These are phyloP conservation scores for Limenitis camilla DNA, from an alignment of 2,888 invertebrate genomes.

Conservation along the genomic window DNA sequence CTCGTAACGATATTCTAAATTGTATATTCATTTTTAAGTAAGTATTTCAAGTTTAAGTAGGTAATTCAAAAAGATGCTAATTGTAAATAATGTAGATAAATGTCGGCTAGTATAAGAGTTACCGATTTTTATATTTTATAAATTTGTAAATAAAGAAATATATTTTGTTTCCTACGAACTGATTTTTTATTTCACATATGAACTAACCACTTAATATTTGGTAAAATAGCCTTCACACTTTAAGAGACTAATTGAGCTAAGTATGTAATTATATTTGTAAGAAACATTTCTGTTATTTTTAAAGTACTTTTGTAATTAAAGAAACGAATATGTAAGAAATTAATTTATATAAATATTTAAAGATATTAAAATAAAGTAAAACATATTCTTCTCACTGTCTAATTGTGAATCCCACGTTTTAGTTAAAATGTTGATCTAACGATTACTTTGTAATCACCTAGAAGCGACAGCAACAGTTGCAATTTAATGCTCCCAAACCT, in stretches of 20 bases:
- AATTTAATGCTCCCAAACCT: conserved; percentile 38
- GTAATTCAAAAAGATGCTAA: conserved; percentile 15
- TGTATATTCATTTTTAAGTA: too few relatives aligned
- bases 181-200: conserved; percentile 9
- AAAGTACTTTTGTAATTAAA: too few relatives aligned
- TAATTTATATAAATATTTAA: too few relatives aligned
- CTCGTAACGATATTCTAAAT: conserved; percentile 27
- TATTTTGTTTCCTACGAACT: conserved; percentile 30
- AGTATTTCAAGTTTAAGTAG: too few relatives aligned
- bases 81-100: conserved; percentile 61
- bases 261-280: too few relatives aligned
- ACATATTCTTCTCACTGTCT: too few relatives aligned
- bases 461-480: conserved; percentile 7
- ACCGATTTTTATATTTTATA: conserved; percentile 36
- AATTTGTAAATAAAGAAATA: conserved; percentile 45
- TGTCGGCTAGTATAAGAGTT: conserved; percentile 39
- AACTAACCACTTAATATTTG: too few relatives aligned
- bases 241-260: too few relatives aligned
- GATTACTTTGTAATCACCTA: neutral
- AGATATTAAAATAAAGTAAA: too few relatives aligned
- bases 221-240: too few relatives aligned
- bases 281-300: too few relatives aligned
- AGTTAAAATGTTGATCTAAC: neutral
- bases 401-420: neutral
- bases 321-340: too few relatives aligned